A percentile compares a stretch with the other conserved stretches of the same genome.
These are phyloP conservation scores for Neuroterus valhalla DNA, from an alignment of 1,140 invertebrate genomes.

Conservation along the genomic window DNA sequence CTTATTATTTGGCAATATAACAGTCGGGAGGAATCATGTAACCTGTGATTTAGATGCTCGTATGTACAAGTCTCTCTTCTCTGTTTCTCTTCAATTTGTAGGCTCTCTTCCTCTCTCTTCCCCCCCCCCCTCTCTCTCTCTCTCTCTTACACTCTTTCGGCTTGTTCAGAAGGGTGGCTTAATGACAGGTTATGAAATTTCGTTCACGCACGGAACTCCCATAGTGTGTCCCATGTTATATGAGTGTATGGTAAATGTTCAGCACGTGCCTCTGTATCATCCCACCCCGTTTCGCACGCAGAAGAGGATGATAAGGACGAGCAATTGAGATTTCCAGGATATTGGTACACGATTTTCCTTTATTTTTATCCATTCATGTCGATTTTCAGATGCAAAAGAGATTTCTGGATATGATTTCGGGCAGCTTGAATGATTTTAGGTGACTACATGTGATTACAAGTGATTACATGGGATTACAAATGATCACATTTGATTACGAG, in stretches of 20 bases:
- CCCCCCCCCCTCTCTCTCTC: constrained; percentile 4
- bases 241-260: constrained; percentile 17
- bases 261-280: constrained; percentile 15
- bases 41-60: constrained; percentile 63
- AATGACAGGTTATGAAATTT: constrained; percentile 67
- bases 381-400: too few relatives aligned
- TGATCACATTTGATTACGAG: too few relatives aligned
- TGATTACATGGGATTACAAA: too few relatives aligned
- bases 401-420: too few relatives aligned
- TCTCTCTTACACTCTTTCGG: constrained; percentile 30
- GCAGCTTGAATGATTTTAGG: too few relatives aligned
- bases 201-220: constrained; percentile 43
- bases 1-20: constrained; percentile 57
- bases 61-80: constrained; percentile 35
- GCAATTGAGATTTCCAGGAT: neutral
- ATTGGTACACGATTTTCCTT: neutral
- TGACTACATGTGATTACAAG: too few relatives aligned
- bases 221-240: neutral
- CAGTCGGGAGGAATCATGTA: constrained; percentile 53
- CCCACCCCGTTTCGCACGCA: constrained; percentile 1
- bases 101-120: neutral
- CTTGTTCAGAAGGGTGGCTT: constrained; percentile 52
- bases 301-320: constrained; percentile 1
- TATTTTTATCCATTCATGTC: neutral
- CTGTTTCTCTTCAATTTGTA: constrained; percentile 26